phyloP scores from a whole-genome alignment of 2,888 invertebrate species.

The Zelleria hepariella region DNA sequence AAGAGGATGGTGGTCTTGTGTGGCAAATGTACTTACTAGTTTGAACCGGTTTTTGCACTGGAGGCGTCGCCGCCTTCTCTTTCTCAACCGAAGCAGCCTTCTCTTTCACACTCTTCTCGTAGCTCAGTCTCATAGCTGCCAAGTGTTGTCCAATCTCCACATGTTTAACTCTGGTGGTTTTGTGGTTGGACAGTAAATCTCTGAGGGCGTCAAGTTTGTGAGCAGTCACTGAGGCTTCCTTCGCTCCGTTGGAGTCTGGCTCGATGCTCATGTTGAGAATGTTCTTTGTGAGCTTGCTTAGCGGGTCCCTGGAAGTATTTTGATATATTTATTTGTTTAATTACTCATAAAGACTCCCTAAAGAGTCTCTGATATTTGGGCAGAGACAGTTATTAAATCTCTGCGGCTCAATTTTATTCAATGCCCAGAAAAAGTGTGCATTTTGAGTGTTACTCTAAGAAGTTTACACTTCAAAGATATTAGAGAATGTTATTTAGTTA shows the following conservation, averaged over 20 bases:
- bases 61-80: background rate
- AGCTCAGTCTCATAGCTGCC: constrained; percentile 41
- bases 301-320: constrained; percentile 39
- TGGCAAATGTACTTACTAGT: background rate
- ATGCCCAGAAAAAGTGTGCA: no score
- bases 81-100: constrained; percentile 13
- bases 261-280: constrained; percentile 67
- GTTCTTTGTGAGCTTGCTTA: constrained; percentile 63
- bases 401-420: no score
- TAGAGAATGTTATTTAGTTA: no score
- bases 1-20: no score
- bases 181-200: constrained; percentile 62
- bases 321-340: no score
- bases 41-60: background rate
- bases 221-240: constrained; percentile 50
- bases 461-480: no score
- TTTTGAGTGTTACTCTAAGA: no score
- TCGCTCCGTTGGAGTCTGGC: constrained; percentile 39
- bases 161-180: constrained; percentile 64
- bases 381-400: no score
- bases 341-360: no score
- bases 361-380: no score
- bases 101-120: constrained; percentile 44
- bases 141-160: constrained; percentile 54
- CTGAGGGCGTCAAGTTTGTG: constrained; percentile 67